phyloP scores from a whole-genome alignment of 2,113 vertebrate species.

The Daphoenositta chrysoptera region DNA sequence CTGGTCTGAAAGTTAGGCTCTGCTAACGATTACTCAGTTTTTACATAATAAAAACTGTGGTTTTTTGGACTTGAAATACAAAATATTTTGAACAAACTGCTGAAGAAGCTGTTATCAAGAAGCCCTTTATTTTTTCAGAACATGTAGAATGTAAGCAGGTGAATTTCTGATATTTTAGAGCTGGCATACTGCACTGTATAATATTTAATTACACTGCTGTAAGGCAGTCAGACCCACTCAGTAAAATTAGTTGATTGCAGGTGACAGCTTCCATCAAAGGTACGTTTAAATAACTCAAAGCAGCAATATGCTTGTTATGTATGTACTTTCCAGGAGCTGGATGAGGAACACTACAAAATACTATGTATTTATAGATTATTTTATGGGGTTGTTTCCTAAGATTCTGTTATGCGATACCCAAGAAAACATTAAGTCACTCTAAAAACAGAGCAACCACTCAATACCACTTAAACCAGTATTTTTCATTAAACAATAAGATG shows the following conservation, averaged over 20 bases:
- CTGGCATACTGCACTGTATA: not conserved
- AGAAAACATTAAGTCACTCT: not conserved
- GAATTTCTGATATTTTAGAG: not conserved
- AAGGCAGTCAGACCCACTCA: not conserved
- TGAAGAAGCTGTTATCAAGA: not conserved
- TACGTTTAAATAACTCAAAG: not conserved
- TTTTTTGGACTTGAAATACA: not conserved
- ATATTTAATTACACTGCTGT: not conserved
- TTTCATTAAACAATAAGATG: not conserved
- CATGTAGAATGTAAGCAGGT: not conserved
- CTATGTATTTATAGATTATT: not conserved
- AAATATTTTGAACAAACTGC: not conserved
- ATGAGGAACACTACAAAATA: not conserved
- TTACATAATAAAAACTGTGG: not conserved
- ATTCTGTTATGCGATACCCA: not conserved
- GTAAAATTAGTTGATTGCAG: not conserved
- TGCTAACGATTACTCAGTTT: not conserved
- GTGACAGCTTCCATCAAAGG: not conserved
- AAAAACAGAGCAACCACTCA: not conserved
- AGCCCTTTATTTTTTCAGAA: not conserved
- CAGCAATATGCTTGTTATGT: rapidly evolving
- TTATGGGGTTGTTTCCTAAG: not conserved
- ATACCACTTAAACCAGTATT: not conserved
- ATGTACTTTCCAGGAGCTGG: not conserved
- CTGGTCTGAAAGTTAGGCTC: not conserved